These are phyloP conservation scores for Drosophila bunnanda DNA, from an alignment of 2,888 invertebrate genomes.

Conservation along the genomic window DNA sequence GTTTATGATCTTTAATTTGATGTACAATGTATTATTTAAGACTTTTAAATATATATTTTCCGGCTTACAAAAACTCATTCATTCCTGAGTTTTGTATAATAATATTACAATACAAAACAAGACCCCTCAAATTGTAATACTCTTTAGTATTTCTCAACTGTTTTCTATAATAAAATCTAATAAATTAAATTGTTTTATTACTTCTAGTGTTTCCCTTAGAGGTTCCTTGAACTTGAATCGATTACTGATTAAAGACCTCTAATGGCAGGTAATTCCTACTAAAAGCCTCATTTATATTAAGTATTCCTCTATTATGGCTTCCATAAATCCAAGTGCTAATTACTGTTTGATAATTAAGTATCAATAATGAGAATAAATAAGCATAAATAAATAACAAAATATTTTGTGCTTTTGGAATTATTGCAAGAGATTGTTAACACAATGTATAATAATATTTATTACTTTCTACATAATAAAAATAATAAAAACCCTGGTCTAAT, in stretches of 20 bases:
- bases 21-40: not conserved
- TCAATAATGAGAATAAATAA: conserved; percentile 2
- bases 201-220: not conserved
- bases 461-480: too few relatives aligned
- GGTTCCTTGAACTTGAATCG: conserved; percentile 1
- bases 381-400: not conserved
- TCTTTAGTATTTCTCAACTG: not conserved
- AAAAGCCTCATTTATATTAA: not conserved
- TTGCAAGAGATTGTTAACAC: not conserved
- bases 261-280: conserved; percentile 1
- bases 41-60: not conserved
- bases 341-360: conserved; percentile 2
- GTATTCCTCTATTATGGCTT: conserved; percentile 1
- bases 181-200: not conserved
- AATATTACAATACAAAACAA: not conserved
- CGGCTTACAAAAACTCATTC: not conserved
- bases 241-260: not conserved
- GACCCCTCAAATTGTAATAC: not conserved
- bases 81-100: not conserved
- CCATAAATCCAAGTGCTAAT: conserved; percentile 11
- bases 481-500: too few relatives aligned
- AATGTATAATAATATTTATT: too few relatives aligned
- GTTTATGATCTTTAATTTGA: conserved; percentile 3
- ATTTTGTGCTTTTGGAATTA: not conserved
- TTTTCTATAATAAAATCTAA: not conserved